Conservation (phyloP, 2,888 invertebrate species). For the Macaria liturata region DNA sequence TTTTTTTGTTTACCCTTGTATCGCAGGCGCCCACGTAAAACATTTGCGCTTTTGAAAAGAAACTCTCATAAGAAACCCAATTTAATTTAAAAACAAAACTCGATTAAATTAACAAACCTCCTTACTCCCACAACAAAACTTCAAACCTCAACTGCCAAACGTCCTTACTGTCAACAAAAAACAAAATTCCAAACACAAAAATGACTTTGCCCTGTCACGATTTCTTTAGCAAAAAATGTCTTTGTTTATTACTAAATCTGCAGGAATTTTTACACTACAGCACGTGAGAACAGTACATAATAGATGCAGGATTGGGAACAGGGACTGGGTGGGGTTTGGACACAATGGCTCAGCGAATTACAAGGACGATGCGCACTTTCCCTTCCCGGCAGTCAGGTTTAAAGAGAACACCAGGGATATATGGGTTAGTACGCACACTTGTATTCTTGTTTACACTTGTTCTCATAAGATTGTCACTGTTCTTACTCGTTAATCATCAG, state of each 20-base stretch:
- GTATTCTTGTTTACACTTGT: too few relatives aligned
- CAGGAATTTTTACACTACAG: conserved; percentile 30
- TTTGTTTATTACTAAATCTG: conserved; percentile 37
- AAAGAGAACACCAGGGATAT: conserved; percentile 84
- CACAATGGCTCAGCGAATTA: conserved; percentile 83
- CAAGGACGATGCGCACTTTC: conserved; percentile 81
- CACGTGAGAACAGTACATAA: conserved; percentile 49
- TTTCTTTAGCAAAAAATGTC: conserved; percentile 37
- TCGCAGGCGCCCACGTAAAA: too few relatives aligned
- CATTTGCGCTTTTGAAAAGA: too few relatives aligned
- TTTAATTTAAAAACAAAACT: not conserved
- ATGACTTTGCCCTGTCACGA: conserved; percentile 27
- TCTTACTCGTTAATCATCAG: too few relatives aligned
- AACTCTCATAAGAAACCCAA: too few relatives aligned
- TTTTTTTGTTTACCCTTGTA: too few relatives aligned
- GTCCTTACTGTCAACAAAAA: conserved; percentile 14
- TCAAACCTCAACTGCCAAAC: too few relatives aligned
- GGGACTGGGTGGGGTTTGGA: conserved; percentile 87
- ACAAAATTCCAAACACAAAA: conserved; percentile 30
- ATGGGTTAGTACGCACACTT: conserved; percentile 57
- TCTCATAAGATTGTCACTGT: too few relatives aligned
- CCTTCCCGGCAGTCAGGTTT: conserved; percentile 86
- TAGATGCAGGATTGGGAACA: conserved; percentile 77
- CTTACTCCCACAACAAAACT: too few relatives aligned
- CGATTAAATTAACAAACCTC: not conserved